Base-by-base conservation (phyloP, 2,113 vertebrate species). In the Oncorhynchus kisutch region DNA sequence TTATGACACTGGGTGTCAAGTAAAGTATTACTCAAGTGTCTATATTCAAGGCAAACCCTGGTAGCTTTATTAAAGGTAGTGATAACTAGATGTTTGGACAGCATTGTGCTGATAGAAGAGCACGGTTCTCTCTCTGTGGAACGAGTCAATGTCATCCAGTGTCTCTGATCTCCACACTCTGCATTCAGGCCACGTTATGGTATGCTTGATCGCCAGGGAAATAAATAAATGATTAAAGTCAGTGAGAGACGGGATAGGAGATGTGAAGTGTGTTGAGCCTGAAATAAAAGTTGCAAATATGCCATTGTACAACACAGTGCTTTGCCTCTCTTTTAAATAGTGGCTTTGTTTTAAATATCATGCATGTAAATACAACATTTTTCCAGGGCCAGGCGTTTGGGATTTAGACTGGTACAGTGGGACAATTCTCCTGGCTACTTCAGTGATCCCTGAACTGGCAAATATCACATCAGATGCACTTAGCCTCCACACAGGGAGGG, bases 401-500 rank as follows among this genome's bases (percentile, higher is more conserved):
- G 18, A 14, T 68, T 54, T 29, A 54, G 65, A 60, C 39, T 62
- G 67, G 77, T 74, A 72, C 68, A 78, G 75, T 84, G 78, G 24
- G 60, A 76, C 74, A 51, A 73, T 78, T 87, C 86, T 83, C 75
- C 72, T 80, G 72, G 81, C 74, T 82, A 86, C 80, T 85, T 49
- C 84, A 78, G 78, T 82, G 79, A 72, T 75, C 85, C 86, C 76
- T 12, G 68, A 85, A 74, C 81, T 87, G 79, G 84, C 72, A 82
- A 72, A 86, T 88, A 91, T 88, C 74, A 13, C 82, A 88, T 89
- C 83, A 87, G 79, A 76, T 73, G 76, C 39, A 8, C 39, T 39
- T 39, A 14, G 49, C 4, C 14, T 51, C 49, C 82, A 79, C 78
- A 69, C 81, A 81, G 78, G 70, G 79, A 82, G 76, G 74, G 71